Evolutionary conservation across 2,113 vertebrate species (phyloP), one percentile per base, ranked within the genome.

Genomic region (Poeciliopsis occidentalis): DNA sequence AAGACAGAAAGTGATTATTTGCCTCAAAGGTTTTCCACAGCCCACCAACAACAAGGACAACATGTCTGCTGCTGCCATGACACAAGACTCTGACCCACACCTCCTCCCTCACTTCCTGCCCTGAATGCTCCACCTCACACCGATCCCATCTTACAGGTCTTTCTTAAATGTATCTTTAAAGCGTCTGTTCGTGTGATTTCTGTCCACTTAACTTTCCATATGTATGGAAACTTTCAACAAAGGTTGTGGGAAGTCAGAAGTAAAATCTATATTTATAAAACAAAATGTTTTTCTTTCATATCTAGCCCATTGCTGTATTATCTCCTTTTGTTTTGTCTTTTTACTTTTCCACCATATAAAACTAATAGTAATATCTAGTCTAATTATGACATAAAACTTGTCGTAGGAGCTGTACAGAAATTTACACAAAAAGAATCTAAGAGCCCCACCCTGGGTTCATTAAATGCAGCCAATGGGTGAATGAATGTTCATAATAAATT

Each of bases 381-480:
- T 73, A 63, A 71, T 84, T 30, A n/a, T 80, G 69, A 82, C 57
- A 72, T 62, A 27, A 41, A 69, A 60, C 61, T 69, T 69, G 64
- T 75, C 67, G 86, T 54, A 83, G 76, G 44, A 77, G 63, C 76
- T 76, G 67, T 57, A 76, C 78, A 73, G 74, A 88, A 90, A 87
- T 73, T 85, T 51, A 87, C 71, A 62, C 30, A 71, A 84, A 80
- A 65, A 61, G 89, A 90, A 84, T 78, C 54, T 73, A 15, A 68
- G 84, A 86, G 89, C 92, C 91, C 91, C 92, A 91, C 92, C 92
- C 92, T 85, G 71, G 74, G 63, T 86, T 60, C 75, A 87, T 89
- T 87, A 82, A 89, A 87, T 78, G 44, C 12, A 83, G 80, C 75
- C 85, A 80, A 67, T 75, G 75, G 64, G 47, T 77, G 75, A 88